These are phyloP conservation scores for Meteorus colon DNA, from an alignment of 2,888 invertebrate genomes.

Conservation along the genomic window DNA sequence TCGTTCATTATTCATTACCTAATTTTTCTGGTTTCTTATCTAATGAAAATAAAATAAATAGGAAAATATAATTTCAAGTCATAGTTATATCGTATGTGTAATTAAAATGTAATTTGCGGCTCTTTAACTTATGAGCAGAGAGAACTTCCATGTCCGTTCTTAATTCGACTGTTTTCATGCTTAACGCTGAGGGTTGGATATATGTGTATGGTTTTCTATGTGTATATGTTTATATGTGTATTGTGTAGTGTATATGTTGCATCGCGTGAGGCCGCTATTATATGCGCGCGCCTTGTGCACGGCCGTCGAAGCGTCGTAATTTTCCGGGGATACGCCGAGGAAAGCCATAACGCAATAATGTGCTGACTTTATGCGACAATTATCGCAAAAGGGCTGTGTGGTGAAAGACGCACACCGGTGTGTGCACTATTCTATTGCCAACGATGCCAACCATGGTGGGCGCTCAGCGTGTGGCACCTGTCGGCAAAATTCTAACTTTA, in stretches of 20 bases:
- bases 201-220: conserved; percentile 11
- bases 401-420: conserved; percentile 61
- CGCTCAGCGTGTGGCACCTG: conserved; percentile 69
- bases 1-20: no score
- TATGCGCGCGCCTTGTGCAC: conserved; percentile 26
- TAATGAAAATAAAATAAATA: conserved; percentile 28
- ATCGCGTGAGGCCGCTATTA: conserved; percentile 51
- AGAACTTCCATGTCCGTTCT: conserved; percentile 24
- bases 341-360: conserved; percentile 68
- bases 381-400: conserved; percentile 61
- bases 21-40: conserved; percentile 8
- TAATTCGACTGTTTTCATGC: conserved; percentile 40
- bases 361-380: conserved; percentile 71
- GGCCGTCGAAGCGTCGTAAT: conserved; percentile 58
- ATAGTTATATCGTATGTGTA: conserved; percentile 11
- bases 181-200: conserved; percentile 32
- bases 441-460: conserved; percentile 53
- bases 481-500: conserved; percentile 53
- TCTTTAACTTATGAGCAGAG: conserved; percentile 28
- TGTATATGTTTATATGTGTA: neutral
- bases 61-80: conserved; percentile 17
- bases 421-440: conserved; percentile 26
- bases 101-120: conserved; percentile 39
- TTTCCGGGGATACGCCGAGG: conserved; percentile 62
- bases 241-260: conserved; percentile 22